Evolutionary conservation across 2,797 vertebrate species (phyloP), one percentile per base, ranked within the genome.

Genomic region (Megaceryle alcyon): DNA sequence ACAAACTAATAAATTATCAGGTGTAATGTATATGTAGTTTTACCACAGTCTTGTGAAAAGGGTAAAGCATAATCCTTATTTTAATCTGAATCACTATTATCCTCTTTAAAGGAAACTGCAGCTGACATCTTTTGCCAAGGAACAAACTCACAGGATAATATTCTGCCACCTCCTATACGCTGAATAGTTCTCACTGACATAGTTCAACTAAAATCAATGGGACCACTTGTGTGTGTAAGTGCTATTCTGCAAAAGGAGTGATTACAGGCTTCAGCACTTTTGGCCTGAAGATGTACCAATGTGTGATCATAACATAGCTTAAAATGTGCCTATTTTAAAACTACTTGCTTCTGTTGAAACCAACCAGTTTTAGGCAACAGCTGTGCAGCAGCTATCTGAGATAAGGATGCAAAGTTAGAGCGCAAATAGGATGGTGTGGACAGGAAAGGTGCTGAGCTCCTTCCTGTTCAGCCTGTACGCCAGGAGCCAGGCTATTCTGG

Each of bases 381-480:
- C 88, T 95, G 94, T 66, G 83, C 83, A 77, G 73, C 93, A 69
- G 90, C 78, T 84, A 18, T 57, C 51, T 53, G 83, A 73, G 88
- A 86, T 93, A 95, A 93, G 92, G 68, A 31, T 60, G 90, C 83
- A 57, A 63, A 95, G 86, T 46, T 60, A 71, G 81, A 66, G 82
- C 0, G 1, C 72, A 66, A 44, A 80, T 54, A 60, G 78, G 59
- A 41, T 56, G 73, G 82, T 25, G 68, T 15, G 86, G 88, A 53
- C 93, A 88, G 78, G 92, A 70, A 75, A 90, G 95, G 92, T 88
- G 90, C 91, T 54, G 82, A 86, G 92, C 93, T 90, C 80, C 81
- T 92, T 94, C 94, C 89, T 86, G 88, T 64, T 73, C 85, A 81
- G 91, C 49, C 66, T n/a, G 68, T 6, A 9, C 0, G 1, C 85